A percentile compares a stretch with the other conserved stretches of the same genome.
phyloP scores from a whole-genome alignment of 2,888 invertebrate species.

The Cosmopolites sordidus region DNA sequence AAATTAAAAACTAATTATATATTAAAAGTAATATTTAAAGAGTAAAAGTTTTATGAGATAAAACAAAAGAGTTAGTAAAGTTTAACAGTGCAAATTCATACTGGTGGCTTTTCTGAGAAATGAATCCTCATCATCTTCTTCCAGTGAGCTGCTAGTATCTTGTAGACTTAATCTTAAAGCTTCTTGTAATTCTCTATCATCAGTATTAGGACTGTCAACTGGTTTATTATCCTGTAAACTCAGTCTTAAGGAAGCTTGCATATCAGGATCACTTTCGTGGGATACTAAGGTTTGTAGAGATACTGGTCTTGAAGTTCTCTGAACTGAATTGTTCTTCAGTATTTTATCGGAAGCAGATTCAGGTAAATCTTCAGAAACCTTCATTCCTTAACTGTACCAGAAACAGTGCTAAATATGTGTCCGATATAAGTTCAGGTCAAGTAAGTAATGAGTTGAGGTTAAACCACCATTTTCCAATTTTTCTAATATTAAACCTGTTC shows the following conservation, averaged over 20 bases:
- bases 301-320: conserved; percentile 35
- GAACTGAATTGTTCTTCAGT: conserved; percentile 51
- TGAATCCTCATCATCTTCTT: conserved; percentile 43
- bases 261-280: conserved; percentile 48
- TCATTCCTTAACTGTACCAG: conserved; percentile 69
- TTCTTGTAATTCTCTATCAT: conserved; percentile 46
- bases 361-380: conserved; percentile 67
- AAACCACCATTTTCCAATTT: conserved; percentile 71
- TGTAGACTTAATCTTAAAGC: conserved; percentile 52
- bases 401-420: conserved; percentile 68
- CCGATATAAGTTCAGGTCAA: conserved; percentile 67
- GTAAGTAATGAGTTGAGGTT: conserved; percentile 71
- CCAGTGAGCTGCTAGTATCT: conserved; percentile 31
- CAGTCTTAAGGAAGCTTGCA: conserved; percentile 52
- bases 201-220: conserved; percentile 22
- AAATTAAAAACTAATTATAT: too few species aligned
- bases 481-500: conserved; percentile 76
- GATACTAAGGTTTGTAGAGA: conserved; percentile 29
- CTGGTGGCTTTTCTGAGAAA: conserved; percentile 45
- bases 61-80: background rate
- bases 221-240: conserved; percentile 44
- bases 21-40: too few species aligned
- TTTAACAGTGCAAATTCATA: conserved; percentile 46
- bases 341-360: conserved; percentile 64
- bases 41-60: too few species aligned